Evolutionary conservation across 2,888 invertebrate genomes (phyloP).

Genomic region (Periphyllus acericola): DNA sequence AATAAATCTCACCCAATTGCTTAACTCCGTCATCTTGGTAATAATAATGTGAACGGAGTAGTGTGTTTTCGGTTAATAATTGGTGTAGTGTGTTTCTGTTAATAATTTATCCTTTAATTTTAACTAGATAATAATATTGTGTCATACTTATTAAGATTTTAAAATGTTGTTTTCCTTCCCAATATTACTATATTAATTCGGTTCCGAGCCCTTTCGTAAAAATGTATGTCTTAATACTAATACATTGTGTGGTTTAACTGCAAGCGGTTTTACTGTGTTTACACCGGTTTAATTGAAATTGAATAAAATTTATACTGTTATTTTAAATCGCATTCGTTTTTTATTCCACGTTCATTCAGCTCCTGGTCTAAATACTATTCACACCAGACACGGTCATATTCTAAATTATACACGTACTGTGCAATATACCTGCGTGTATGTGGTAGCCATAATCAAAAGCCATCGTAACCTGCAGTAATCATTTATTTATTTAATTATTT

Average conservation of each 20-base stretch:
- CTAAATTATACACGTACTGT: too few relatives aligned
- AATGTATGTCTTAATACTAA: not conserved
- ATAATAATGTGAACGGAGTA: not conserved
- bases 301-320: conserved; percentile 22
- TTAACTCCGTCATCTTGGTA: not conserved
- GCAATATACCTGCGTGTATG: too few relatives aligned
- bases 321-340: not conserved
- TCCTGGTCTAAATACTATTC: not conserved
- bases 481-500: too few relatives aligned
- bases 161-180: not conserved
- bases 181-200: not conserved
- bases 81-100: not conserved
- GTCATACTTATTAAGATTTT: not conserved
- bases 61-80: not conserved
- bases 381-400: too few relatives aligned
- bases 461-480: too few relatives aligned
- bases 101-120: not conserved
- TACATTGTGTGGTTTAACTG: too few relatives aligned
- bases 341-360: not conserved
- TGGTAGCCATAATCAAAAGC: too few relatives aligned
- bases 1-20: not conserved
- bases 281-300: not conserved
- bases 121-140: not conserved
- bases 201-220: not conserved
- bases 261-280: too few relatives aligned